Evolutionary conservation across 2,888 invertebrate species (phyloP), one percentile per base, ranked within the genome.

Genomic region (Meghimatium bilineatum): DNA sequence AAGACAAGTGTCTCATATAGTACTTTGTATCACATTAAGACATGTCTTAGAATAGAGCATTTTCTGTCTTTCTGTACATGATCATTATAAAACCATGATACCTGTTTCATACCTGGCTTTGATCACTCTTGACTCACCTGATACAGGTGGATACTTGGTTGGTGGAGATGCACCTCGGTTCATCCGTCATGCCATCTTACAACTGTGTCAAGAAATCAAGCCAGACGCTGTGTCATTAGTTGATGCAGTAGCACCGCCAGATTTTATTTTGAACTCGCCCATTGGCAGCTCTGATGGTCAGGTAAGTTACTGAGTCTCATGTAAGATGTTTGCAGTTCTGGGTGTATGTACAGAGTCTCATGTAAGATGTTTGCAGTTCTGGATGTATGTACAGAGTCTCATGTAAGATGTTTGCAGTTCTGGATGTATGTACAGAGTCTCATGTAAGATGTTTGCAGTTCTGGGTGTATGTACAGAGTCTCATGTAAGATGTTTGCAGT

Each of bases 221-320:
- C 95, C 95, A 20, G 96, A 97, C 66, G 95, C 96, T 0, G 95
- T 98, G 0, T 94, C 96, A 1, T 95, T 98, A 3, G 96, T 96
- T 3, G 98, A 98, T 93, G 96, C 96, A 49, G 94, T 98, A 44
- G 96, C 98, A 5, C 97, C 97, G 0, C 96, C 98, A 0, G 98
- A 98, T 94, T 97, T 96, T 92, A 96, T 97, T 60, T 94, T 98
- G 26, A 96, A 97, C 94, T 98, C 98, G 0, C 96, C 96, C 60
- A 95, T 98, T 32, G 98, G 97, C 80, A 95, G 95, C 91, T 96
- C 97, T 49, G 97, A 98, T 94, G 98, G 98, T 87, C 95, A 96
- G 94, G 97, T 96, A 17, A 34, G 36, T 36, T 38, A 26, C 2
- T 72, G 8, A 14, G n/a, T 12, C 44, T 44, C 44, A 44, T 44